A percentile compares a stretch with the other conserved stretches of the same genome.
Conservation (phyloP, 1,140 invertebrate species). For the Episyrphus balteatus region DNA sequence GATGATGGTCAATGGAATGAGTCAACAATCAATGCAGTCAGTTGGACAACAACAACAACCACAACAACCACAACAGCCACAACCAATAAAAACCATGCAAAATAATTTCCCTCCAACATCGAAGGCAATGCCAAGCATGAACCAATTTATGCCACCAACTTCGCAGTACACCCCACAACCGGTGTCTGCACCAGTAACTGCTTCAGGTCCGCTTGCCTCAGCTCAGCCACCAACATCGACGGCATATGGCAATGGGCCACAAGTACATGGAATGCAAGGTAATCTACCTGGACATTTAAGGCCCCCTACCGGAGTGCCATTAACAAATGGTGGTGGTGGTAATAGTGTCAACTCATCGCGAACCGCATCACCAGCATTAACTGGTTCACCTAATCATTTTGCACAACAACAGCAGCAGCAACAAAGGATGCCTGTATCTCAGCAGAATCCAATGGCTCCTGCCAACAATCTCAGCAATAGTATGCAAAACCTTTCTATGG, state of each 20-base stretch:
- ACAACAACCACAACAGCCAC: constrained; percentile 5
- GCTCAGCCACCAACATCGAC: constrained; percentile 1
- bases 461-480: constrained; percentile 1
- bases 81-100: constrained; percentile 9
- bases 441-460: constrained; percentile 1
- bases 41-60: constrained; percentile 8
- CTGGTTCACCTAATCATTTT: neutral
- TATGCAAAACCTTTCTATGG: neutral
- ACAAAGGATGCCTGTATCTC: neutral
- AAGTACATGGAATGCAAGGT: neutral
- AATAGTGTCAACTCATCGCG: constrained; percentile 25
- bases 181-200: neutral
- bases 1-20: constrained; percentile 20
- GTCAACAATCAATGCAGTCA: constrained; percentile 5
- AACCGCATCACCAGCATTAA: constrained; percentile 22
- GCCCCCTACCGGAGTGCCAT: constrained; percentile 11
- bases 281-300: constrained; percentile 20
- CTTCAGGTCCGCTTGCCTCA: neutral
- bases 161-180: constrained; percentile 5
- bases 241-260: constrained; percentile 9
- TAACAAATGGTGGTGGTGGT: constrained; percentile 8
- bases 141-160: constrained; percentile 22
- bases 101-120: constrained; percentile 4
- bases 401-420: constrained; percentile 2
- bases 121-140: constrained; percentile 17